A percentile compares a stretch with the other conserved stretches of the same genome.
These are phyloP conservation scores for Nebria brevicollis DNA, from an alignment of 2,888 invertebrate species.

Conservation along the genomic window DNA sequence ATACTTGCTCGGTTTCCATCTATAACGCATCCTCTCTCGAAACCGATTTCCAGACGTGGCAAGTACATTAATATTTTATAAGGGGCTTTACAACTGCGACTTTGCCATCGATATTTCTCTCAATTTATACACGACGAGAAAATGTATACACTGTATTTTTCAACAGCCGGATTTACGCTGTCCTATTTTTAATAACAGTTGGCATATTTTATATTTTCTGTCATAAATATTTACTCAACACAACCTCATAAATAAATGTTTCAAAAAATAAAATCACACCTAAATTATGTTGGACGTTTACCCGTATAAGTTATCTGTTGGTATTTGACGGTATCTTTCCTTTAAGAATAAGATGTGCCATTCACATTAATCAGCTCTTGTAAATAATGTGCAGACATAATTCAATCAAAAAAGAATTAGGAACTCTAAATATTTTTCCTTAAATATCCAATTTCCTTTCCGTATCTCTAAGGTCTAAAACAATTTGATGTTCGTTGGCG, in stretches of 20 bases:
- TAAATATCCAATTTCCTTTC: conserved; percentile 59
- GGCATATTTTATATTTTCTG: not conserved
- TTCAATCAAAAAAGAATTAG: conserved; percentile 54
- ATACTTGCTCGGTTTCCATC: not conserved
- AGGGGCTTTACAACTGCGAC: conserved; percentile 11
- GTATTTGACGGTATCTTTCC: too few species aligned
- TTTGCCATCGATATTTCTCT: conserved; percentile 21
- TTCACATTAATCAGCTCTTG: not conserved
- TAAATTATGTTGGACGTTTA: not conserved
- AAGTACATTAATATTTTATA: conserved; percentile 40
- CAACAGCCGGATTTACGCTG: not conserved
- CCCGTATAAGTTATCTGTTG: not conserved
- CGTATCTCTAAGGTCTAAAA: conserved; percentile 59
- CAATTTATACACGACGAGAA: conserved; percentile 4
- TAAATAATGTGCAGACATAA: not conserved
- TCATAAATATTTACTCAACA: not conserved
- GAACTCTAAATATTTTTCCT: conserved; percentile 58
- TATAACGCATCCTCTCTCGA: not conserved
- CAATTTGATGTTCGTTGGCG: conserved; percentile 55
- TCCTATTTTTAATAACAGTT: not conserved
- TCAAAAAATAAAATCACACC: not conserved
- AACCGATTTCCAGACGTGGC: conserved; percentile 37
- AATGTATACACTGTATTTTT: not conserved
- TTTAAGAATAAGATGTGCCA: not conserved
- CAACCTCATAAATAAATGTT: too few species aligned